Conservation (phyloP, 2,888 invertebrate species). For the Drosophila parthenogenetica region DNA sequence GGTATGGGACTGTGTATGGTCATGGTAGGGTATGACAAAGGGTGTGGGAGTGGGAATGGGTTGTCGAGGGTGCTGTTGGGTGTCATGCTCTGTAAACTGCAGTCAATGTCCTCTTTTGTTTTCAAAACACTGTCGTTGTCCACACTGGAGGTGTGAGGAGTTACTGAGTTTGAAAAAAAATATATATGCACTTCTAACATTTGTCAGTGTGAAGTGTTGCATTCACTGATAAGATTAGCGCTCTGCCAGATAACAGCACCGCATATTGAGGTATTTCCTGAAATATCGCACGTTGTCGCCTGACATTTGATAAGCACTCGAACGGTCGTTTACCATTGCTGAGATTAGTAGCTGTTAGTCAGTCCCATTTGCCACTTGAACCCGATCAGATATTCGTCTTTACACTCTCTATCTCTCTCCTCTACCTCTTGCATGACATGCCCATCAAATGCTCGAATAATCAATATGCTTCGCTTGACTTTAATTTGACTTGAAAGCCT, state of each 20-base stretch:
- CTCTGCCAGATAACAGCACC: slow-evolving; percentile 48
- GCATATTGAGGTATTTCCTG: slow-evolving; percentile 48
- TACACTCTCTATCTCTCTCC: background rate
- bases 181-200: slow-evolving; percentile 61
- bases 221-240: slow-evolving; percentile 66
- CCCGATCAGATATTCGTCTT: slow-evolving; percentile 6
- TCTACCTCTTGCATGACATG: slow-evolving; percentile 2
- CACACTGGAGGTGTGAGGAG: background rate
- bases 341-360: slow-evolving; percentile 45
- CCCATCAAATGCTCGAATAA: slow-evolving; percentile 10
- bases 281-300: slow-evolving; percentile 24
- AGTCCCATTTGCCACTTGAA: slow-evolving; percentile 45
- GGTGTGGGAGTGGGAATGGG: background rate
- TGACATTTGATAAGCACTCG: slow-evolving; percentile 66
- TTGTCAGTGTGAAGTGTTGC: slow-evolving; percentile 70
- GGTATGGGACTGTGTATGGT: background rate
- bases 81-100: slow-evolving; percentile 62
- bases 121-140: slow-evolving; percentile 35
- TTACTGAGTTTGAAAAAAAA: background rate
- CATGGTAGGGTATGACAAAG: no score
- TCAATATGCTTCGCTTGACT: slow-evolving; percentile 17
- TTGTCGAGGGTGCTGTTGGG: slow-evolving; percentile 15
- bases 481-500: slow-evolving; percentile 51
- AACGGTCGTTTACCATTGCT: slow-evolving; percentile 52
- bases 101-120: slow-evolving; percentile 77